Evolutionary conservation across 2,797 vertebrate species (phyloP).

Genomic region (Bryconaethiops microstoma): DNA sequence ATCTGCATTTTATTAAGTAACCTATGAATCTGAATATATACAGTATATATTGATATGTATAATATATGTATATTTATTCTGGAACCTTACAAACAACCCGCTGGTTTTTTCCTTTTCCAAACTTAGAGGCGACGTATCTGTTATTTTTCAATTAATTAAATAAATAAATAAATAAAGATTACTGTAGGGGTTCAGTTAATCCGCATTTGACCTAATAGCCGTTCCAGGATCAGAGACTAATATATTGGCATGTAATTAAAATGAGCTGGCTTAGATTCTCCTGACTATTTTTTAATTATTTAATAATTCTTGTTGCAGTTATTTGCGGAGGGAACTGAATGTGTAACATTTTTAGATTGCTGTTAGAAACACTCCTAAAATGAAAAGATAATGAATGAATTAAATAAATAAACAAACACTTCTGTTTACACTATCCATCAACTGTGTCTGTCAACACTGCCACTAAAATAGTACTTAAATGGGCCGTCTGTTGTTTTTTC

Average conservation of each 20-base stretch:
- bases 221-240: constrained; percentile 22
- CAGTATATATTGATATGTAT: constrained; percentile 65
- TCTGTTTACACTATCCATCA: constrained; percentile 30
- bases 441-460: background rate
- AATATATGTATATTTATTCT: constrained; percentile 74
- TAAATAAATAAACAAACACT: constrained; percentile 26
- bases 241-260: constrained; percentile 25
- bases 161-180: background rate
- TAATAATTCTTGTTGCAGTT: background rate
- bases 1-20: constrained; percentile 54
- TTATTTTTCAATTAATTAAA: background rate
- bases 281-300: background rate
- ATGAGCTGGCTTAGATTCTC: constrained; percentile 5
- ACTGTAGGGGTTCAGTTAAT: constrained; percentile 8
- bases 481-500: constrained; percentile 28
- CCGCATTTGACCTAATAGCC: constrained; percentile 17
- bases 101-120: constrained; percentile 17
- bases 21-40: constrained; percentile 63
- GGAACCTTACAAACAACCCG: constrained; percentile 27
- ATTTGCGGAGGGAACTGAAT: background rate
- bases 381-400: background rate
- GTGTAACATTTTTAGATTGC: background rate
- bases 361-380: constrained; percentile 11
- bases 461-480: constrained; percentile 12
- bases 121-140: constrained; percentile 17